Evolutionary conservation across 2,797 vertebrate species (phyloP).

Genomic region (Ibycter americanus): DNA sequence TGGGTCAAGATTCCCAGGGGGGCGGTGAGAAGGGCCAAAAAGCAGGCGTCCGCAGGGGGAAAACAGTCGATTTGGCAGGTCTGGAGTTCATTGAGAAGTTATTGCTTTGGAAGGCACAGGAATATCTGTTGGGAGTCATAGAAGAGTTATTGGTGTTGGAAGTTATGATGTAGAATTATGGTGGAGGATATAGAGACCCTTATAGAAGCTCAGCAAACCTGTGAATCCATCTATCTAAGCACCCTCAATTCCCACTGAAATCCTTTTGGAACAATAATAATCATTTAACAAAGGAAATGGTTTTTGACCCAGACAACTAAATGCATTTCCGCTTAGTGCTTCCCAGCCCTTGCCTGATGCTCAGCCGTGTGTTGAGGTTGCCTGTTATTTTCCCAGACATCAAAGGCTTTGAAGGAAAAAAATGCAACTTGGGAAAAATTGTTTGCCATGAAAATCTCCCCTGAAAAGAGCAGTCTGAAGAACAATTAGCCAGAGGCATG

Average conservation of each 20-base stretch:
- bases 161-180: conserved; percentile 70
- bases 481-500: conserved; percentile 23
- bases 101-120: conserved; percentile 70
- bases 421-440: conserved; percentile 22
- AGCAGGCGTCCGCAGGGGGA: conserved; percentile 27
- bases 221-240: conserved; percentile 70
- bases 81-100: conserved; percentile 71
- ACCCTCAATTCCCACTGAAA: conserved; percentile 71
- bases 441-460: conserved; percentile 47
- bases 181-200: conserved; percentile 66
- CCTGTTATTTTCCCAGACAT: conserved; percentile 66
- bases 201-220: conserved; percentile 69
- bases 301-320: conserved; percentile 69
- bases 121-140: conserved; percentile 70
- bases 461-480: conserved; percentile 27
- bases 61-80: conserved; percentile 70
- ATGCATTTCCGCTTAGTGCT: conserved; percentile 67
- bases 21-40: conserved; percentile 57
- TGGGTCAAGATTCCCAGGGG: conserved; percentile 63
- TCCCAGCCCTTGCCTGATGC: conserved; percentile 56
- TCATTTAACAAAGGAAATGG: conserved; percentile 70
- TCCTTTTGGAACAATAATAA: conserved; percentile 70
- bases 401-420: conserved; percentile 48
- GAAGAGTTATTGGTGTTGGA: conserved; percentile 71
- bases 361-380: conserved; percentile 61